Evolutionary conservation across 2,888 invertebrate genomes (phyloP), one percentile per base, ranked within the genome.

Genomic region (Lobophora halterata): DNA sequence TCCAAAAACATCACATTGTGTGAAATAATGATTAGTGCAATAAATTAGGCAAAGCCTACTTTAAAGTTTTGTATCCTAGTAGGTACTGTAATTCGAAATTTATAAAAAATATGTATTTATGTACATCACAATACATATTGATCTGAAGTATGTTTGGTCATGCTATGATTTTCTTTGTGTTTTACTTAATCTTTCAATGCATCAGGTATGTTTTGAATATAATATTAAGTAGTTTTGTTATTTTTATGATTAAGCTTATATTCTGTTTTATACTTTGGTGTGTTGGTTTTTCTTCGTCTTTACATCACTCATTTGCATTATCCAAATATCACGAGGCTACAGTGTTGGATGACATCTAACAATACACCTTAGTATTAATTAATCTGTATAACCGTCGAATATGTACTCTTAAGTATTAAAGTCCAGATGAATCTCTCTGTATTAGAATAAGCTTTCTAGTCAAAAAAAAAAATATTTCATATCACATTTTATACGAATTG

Each of bases 381-480:
- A 74, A 71, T 73, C 75, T 63, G 52, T 65, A 52, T 65, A 61
- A 64, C 68, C 62, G 61, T 67, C 65, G 59, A 61, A 54, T 68
- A 60, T 55, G 67, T 69, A 74, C 62, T 65, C 62, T 69, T 70
- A 83, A 85, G 85, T 85, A 85, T 83, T 81, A 81, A 67, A 64
- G 65, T 71, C 69, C 71, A 72, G 77, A 81, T 73, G 85, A 83
- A 85, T 85, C 86, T 83, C 83, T 82, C 79, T 85, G 81, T 83
- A 81, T 85, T 85, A 81, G 76, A 75, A 72, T 78, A 82, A 83
- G 76, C 68, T 73, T 77, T 87, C 87, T 87, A 87, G 87, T 87
- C 87, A 87, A 86, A 81, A 83, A 82, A 75, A 81, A 83, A 82
- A 75, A 70, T 67, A 72, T 76, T 74, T 76, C 71, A 65, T 71